A percentile compares a stretch with the other conserved stretches of the same genome.
phyloP scores from a whole-genome alignment of 2,888 invertebrate genomes.

The Ophioninae sp. region DNA sequence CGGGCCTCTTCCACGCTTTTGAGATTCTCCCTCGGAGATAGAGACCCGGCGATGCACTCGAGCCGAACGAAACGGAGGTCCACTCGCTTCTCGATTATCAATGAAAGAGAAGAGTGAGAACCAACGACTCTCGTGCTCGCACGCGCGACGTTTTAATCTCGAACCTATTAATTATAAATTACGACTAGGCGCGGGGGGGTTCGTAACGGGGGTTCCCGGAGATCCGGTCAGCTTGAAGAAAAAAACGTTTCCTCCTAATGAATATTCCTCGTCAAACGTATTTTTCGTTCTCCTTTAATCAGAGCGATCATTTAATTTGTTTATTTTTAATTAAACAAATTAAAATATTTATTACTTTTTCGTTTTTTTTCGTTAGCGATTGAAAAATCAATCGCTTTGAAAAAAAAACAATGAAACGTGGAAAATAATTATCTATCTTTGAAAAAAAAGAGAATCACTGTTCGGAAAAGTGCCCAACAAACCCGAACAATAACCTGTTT shows the following conservation, averaged over 20 bases:
- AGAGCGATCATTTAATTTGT: too few relatives aligned
- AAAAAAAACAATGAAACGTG: too few relatives aligned
- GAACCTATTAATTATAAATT: constrained; percentile 35
- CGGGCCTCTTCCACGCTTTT: constrained; percentile 71
- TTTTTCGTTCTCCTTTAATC: background rate
- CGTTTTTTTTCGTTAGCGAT: too few relatives aligned
- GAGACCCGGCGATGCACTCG: constrained; percentile 63
- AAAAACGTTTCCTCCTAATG: background rate
- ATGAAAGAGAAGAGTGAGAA: constrained; percentile 69
- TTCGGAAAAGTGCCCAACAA: too few relatives aligned
- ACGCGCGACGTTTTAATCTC: constrained; percentile 58
- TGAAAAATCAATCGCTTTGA: too few relatives aligned
- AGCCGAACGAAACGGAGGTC: constrained; percentile 73
- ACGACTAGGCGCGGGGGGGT: constrained; percentile 12
- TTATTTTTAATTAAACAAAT: too few relatives aligned
- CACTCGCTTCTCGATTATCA: constrained; percentile 76
- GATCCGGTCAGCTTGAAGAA: constrained; percentile 7
- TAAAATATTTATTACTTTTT: too few relatives aligned
- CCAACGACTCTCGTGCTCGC: constrained; percentile 41
- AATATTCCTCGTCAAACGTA: background rate
- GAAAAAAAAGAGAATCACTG: too few relatives aligned
- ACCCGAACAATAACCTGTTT: too few relatives aligned
- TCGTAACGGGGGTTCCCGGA: too few relatives aligned
- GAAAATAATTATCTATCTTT: too few relatives aligned
- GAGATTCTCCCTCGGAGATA: constrained; percentile 79